phyloP scores from a whole-genome alignment of 1,140 invertebrate species.

The Drosophila novamexicana region DNA sequence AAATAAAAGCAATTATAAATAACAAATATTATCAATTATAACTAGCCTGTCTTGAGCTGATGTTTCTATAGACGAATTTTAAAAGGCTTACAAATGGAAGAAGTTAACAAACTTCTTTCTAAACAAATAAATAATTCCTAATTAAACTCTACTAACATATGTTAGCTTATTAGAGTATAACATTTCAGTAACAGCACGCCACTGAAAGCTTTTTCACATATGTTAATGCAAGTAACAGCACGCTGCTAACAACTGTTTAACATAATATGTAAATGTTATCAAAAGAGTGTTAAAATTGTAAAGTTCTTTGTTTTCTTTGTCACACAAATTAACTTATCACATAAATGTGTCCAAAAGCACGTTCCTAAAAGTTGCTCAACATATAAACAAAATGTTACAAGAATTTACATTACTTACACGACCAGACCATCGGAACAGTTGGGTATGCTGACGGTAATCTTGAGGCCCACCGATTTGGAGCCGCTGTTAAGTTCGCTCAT shows the following conservation, averaged over 20 bases:
- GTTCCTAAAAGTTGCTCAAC: not conserved
- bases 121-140: too few species aligned
- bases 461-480: constrained; percentile 88
- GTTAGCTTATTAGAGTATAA: not conserved
- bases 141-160: not conserved
- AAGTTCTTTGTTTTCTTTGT: not conserved
- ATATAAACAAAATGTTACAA: not conserved
- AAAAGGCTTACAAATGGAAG: too few species aligned
- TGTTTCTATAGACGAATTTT: too few species aligned
- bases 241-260: not conserved
- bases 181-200: not conserved
- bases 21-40: not conserved
- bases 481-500: constrained; percentile 95
- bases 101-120: too few species aligned
- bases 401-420: constrained; percentile 87
- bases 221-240: too few species aligned
- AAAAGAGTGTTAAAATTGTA: too few species aligned
- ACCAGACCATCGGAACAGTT: constrained; percentile 93
- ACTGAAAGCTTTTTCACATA: not conserved
- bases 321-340: too few species aligned
- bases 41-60: not conserved
- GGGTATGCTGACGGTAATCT: constrained; percentile 95
- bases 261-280: not conserved
- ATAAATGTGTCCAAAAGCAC: not conserved
- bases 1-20: not conserved